Evolutionary conservation across 1,140 invertebrate species (phyloP).

Genomic region (Macrocentrus cingulum): DNA sequence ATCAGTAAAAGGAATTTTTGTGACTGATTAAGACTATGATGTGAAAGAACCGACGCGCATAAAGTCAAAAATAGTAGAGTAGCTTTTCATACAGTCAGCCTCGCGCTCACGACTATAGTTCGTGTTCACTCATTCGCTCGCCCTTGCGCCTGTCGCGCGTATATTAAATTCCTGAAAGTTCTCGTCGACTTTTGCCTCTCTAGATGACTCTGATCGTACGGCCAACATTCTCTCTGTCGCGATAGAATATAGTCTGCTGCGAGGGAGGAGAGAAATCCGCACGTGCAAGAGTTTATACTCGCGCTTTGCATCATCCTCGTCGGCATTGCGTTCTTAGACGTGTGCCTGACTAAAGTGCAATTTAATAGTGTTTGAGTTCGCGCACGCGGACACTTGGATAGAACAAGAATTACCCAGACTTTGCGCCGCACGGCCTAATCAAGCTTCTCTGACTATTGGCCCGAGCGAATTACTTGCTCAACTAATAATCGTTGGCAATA

Average conservation of each 20-base stretch:
- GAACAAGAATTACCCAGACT: conserved; percentile 32
- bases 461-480: conserved; percentile 49
- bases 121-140: background rate
- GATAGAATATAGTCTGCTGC: too few relatives aligned
- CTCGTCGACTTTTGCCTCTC: conserved; percentile 16
- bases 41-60: too few relatives aligned
- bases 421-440: conserved; percentile 51
- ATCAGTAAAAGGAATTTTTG: too few relatives aligned
- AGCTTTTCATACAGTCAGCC: conserved; percentile 6
- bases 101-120: conserved; percentile 3
- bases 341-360: conserved; percentile 50
- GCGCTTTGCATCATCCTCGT: background rate
- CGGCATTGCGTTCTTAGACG: conserved; percentile 32
- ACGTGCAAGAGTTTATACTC: too few relatives aligned
- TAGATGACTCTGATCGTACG: conserved; percentile 11
- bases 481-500: conserved; percentile 53
- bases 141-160: conserved; percentile 26
- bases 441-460: conserved; percentile 42
- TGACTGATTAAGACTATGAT: background rate
- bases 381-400: conserved; percentile 10
- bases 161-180: conserved; percentile 45
- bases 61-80: conserved; percentile 11
- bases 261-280: background rate
- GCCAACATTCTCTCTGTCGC: conserved; percentile 4
- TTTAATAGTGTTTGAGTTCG: conserved; percentile 56